phyloP scores from a whole-genome alignment of 2,888 invertebrate species.

The Lasioglossum marginatum region DNA sequence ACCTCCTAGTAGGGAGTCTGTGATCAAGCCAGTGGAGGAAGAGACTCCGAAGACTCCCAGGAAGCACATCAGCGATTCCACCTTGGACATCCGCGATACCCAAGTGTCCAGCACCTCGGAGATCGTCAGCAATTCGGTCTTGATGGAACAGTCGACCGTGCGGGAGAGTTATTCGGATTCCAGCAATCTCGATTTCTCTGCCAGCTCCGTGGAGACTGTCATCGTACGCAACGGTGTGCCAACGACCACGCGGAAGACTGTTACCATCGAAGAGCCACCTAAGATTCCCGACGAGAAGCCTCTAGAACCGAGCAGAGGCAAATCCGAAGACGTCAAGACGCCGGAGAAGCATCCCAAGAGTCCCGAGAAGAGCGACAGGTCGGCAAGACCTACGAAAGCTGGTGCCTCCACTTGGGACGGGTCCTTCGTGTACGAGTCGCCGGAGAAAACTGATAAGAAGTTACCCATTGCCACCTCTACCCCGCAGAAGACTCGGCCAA shows the following conservation, averaged over 20 bases:
- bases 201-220: conserved; percentile 77
- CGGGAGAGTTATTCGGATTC: conserved; percentile 74
- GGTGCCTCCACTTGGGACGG: conserved; percentile 81
- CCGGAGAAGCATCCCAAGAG: conserved; percentile 45
- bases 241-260: conserved; percentile 52
- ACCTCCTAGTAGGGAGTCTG: conserved; percentile 48
- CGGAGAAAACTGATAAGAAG: conserved; percentile 52
- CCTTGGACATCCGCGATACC: conserved; percentile 64
- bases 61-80: conserved; percentile 70
- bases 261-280: conserved; percentile 36
- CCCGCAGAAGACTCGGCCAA: neutral
- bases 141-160: conserved; percentile 65
- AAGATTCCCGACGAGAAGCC: conserved; percentile 19
- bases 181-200: conserved; percentile 71
- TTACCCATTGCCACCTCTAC: neutral
- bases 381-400: conserved; percentile 73
- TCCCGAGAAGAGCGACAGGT: conserved; percentile 71
- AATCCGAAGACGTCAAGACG: neutral
- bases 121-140: conserved; percentile 61
- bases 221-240: conserved; percentile 77
- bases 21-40: conserved; percentile 27
- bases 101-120: conserved; percentile 55
- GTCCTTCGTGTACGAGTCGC: conserved; percentile 76
- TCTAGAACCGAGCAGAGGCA: neutral
- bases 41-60: conserved; percentile 26